Conservation (phyloP, 2,888 invertebrate genomes). For the Melolontha melolontha region DNA sequence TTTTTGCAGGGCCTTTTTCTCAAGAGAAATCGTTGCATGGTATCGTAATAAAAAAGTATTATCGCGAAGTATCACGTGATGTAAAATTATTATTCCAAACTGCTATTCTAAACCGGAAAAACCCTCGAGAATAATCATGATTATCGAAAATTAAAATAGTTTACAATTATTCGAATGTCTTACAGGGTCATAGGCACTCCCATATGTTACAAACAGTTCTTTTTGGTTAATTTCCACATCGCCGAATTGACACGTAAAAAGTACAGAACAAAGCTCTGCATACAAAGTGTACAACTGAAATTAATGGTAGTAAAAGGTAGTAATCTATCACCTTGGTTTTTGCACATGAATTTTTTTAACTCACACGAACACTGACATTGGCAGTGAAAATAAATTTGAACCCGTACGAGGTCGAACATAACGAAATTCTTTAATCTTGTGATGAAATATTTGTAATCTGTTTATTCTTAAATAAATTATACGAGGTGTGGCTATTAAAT, state of each 20-base stretch:
- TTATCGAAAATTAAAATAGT: slow-evolving; percentile 3
- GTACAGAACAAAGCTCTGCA: neutral
- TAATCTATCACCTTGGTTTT: slow-evolving; percentile 16
- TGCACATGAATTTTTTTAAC: neutral
- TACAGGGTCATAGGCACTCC: slow-evolving; percentile 25
- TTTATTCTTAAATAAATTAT: too few species aligned
- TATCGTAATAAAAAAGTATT: too few species aligned
- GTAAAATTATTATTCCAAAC: too few species aligned
- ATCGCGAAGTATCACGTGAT: too few species aligned
- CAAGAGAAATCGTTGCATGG: too few species aligned
- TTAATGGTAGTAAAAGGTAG: slow-evolving; percentile 16
- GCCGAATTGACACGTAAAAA: neutral
- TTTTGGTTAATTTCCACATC: slow-evolving; percentile 19
- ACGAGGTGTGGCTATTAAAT: too few species aligned
- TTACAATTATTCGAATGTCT: slow-evolving; percentile 6
- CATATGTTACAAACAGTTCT: slow-evolving; percentile 13
- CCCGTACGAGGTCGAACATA: neutral
- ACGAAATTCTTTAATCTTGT: too few species aligned
- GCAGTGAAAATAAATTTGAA: slow-evolving; percentile 24
- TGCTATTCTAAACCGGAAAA: slow-evolving; percentile 10
- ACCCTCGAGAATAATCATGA: slow-evolving; percentile 3
- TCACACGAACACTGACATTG: slow-evolving; percentile 5
- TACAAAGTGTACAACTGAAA: slow-evolving; percentile 1
- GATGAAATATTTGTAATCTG: too few species aligned
- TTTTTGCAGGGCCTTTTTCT: too few species aligned